Percentiles rank a stretch among this genome's conserved stretches.
These are phyloP conservation scores for Sinella curviseta DNA, from an alignment of 1,140 invertebrate species.

Conservation along the genomic window DNA sequence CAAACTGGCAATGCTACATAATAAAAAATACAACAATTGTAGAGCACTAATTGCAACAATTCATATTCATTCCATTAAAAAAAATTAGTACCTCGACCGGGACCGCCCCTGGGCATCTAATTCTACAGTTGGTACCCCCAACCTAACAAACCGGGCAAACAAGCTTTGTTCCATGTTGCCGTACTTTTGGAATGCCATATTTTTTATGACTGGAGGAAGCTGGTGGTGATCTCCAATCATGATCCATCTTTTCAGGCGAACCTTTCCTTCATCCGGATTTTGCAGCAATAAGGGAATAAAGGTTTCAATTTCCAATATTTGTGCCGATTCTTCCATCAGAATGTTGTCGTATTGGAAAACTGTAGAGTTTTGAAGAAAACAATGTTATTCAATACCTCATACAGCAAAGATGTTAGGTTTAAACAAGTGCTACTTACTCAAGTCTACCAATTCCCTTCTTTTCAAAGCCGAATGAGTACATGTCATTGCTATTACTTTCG, in stretches of 20 bases:
- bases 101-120: constrained; percentile 96
- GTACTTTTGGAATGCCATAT: constrained; percentile 99
- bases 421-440: constrained; percentile 61
- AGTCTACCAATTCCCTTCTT: constrained; percentile 90
- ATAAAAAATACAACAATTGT: constrained; percentile 21
- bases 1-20: constrained; percentile 80
- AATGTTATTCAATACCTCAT: background rate
- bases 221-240: constrained; percentile 99
- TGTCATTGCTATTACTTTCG: constrained; percentile 99
- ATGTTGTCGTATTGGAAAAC: constrained; percentile 98
- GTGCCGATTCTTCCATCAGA: constrained; percentile 98
- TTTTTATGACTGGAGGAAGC: constrained; percentile 98
- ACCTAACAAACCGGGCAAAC: constrained; percentile 91
- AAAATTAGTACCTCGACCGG: constrained; percentile 69
- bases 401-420: background rate
- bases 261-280: constrained; percentile 94
- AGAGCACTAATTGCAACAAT: background rate
- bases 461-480: constrained; percentile 99
- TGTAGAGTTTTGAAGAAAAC: constrained; percentile 48
- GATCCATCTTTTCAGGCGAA: constrained; percentile 97
- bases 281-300: constrained; percentile 97
- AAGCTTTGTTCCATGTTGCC: constrained; percentile 99
- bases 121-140: constrained; percentile 95
- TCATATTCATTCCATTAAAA: background rate
- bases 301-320: constrained; percentile 99